Conservation (phyloP, 2,113 vertebrate species). For the Callipepla californica region DNA sequence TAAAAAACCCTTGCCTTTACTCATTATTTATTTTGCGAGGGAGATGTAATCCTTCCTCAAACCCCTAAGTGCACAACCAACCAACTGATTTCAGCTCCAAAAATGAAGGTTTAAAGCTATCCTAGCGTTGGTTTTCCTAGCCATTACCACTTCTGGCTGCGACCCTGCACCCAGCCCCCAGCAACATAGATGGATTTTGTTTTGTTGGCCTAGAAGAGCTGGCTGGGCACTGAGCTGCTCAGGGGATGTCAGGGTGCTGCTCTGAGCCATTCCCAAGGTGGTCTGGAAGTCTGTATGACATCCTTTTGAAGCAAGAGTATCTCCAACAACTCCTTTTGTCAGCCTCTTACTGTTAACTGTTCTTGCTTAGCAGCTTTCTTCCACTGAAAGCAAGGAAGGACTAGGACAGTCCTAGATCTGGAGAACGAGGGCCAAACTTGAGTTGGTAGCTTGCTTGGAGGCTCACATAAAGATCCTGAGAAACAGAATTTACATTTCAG, state of each 20-base stretch:
- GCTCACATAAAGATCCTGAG: not conserved
- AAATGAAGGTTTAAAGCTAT: not conserved
- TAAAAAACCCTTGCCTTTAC: not conserved
- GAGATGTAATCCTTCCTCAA: not conserved
- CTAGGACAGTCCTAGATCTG: not conserved
- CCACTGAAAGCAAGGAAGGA: not conserved
- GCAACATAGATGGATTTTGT: too few relatives aligned
- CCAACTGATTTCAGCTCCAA: not conserved
- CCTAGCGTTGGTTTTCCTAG: not conserved
- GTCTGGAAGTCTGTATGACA: accelerated
- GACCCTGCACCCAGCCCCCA: not conserved
- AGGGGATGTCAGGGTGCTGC: not conserved
- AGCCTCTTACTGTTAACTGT: not conserved
- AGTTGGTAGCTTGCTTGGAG: not conserved
- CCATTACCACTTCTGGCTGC: not conserved
- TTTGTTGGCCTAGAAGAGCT: too few relatives aligned
- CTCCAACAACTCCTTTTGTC: not conserved
- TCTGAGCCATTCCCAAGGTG: not conserved
- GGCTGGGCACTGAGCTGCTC: not conserved
- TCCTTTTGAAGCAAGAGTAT: not conserved
- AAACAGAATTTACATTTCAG: not conserved
- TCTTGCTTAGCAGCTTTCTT: not conserved
- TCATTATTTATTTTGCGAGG: not conserved
- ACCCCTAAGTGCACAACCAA: accelerated
- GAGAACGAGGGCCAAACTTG: not conserved